Percentiles rank a stretch among this genome's conserved stretches.
Conservation (phyloP, 1,140 invertebrate genomes). For the Caenorhabditis latens region DNA sequence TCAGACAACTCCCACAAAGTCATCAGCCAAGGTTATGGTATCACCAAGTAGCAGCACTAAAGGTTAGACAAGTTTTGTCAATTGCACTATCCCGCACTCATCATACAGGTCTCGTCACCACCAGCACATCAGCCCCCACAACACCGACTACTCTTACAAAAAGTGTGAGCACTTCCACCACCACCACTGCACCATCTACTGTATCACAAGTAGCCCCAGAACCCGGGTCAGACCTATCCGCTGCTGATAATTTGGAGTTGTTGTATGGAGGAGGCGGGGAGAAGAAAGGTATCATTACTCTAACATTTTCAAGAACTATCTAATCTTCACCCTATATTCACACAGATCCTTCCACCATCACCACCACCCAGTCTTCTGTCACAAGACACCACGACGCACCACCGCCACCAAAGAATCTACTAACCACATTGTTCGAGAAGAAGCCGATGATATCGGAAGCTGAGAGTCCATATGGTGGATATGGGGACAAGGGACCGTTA, state of each 20-base stretch:
- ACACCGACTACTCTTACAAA: not conserved
- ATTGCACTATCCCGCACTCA: not conserved
- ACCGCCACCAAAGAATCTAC: not conserved
- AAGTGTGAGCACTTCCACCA: not conserved
- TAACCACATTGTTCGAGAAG: not conserved
- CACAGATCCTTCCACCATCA: not conserved
- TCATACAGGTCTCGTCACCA: not conserved
- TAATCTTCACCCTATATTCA: not conserved
- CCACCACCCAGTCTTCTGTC: not conserved
- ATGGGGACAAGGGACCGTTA: not conserved
- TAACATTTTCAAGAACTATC: too few species aligned
- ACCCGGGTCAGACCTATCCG: not conserved
- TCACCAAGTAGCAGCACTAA: slow-evolving; percentile 3
- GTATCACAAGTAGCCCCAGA: not conserved
- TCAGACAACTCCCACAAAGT: not conserved
- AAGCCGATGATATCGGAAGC: not conserved
- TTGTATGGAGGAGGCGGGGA: not conserved
- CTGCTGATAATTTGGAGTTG: not conserved
- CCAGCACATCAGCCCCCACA: not conserved
- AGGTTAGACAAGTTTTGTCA: not conserved
- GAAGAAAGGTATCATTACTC: not conserved
- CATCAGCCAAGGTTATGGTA: not conserved
- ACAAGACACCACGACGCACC: not conserved
- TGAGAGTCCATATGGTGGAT: too few species aligned
- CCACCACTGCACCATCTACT: not conserved